Conservation (phyloP, 2,113 vertebrate species). For the Trichechus manatus region DNA sequence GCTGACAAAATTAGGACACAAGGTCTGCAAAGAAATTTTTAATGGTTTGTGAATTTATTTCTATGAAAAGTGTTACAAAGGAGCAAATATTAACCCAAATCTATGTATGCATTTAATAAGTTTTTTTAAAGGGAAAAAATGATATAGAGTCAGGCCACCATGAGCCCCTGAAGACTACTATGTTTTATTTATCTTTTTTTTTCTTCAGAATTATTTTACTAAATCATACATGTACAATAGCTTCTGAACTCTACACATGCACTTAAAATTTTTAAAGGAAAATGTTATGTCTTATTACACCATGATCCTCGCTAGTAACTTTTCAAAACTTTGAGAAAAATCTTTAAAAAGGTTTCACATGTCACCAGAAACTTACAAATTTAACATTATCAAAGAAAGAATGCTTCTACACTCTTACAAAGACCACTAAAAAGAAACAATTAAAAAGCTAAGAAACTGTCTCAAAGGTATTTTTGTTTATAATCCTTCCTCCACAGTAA, state of each 20-base stretch:
- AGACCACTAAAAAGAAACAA: conserved; percentile 94
- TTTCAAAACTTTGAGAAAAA: not conserved
- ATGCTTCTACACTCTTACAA: conserved; percentile 94
- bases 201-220: too few relatives aligned
- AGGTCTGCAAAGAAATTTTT: not conserved
- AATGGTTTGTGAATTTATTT: conserved; percentile 1
- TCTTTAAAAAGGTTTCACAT: not conserved
- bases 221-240: conserved; percentile 90
- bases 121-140: not conserved
- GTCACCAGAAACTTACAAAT: conserved; percentile 90
- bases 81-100: not conserved
- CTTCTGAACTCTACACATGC: conserved; percentile 95
- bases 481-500: too few relatives aligned
- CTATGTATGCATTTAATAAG: not conserved
- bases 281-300: not conserved
- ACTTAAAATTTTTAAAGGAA: conserved; percentile 90
- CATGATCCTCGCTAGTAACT: not conserved
- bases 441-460: too few relatives aligned
- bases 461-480: too few relatives aligned
- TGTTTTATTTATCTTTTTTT: not conserved
- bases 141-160: not conserved
- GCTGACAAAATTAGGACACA: not conserved
- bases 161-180: not conserved
- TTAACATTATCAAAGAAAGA: conserved; percentile 94
- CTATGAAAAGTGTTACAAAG: not conserved